Evolutionary conservation across 2,888 invertebrate genomes (phyloP).

Genomic region (Trichopoda pennipes): DNA sequence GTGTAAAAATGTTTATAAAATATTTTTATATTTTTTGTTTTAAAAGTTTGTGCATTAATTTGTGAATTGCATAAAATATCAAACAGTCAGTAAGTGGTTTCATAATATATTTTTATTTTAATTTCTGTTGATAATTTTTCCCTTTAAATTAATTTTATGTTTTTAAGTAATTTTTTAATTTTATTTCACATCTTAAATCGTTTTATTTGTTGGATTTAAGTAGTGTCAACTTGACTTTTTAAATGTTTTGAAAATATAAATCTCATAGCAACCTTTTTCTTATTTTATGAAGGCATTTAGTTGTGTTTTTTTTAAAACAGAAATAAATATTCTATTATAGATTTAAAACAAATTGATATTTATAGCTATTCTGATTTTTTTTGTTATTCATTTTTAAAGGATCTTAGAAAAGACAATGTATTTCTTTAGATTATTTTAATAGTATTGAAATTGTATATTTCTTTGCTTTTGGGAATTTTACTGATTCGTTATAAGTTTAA

Average conservation of each 20-base stretch:
- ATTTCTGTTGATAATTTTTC: background rate
- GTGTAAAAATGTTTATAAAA: conserved; percentile 29
- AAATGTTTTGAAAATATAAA: too few species aligned
- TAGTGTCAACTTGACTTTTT: too few species aligned
- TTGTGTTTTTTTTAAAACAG: background rate
- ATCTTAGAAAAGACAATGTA: too few species aligned
- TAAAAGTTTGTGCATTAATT: conserved; percentile 7
- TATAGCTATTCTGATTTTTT: conserved; percentile 2
- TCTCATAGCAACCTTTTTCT: too few species aligned
- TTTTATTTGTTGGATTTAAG: too few species aligned
- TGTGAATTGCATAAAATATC: conserved; percentile 9
- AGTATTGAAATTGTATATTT: too few species aligned
- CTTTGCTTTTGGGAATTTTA: too few species aligned
- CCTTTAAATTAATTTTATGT: background rate
- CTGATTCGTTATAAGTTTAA: too few species aligned
- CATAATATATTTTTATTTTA: background rate
- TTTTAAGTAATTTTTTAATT: background rate
- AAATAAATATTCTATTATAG: background rate
- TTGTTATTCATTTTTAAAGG: too few species aligned
- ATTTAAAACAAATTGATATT: conserved; percentile 18
- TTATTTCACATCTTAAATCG: background rate
- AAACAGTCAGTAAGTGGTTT: background rate
- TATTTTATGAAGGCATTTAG: too few species aligned
- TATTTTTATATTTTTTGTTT: conserved; percentile 2
- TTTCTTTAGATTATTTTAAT: background rate